These are phyloP conservation scores for Phenganax marumi DNA, from an alignment of 92 coral and sea anemone species.

Conservation along the genomic window DNA sequence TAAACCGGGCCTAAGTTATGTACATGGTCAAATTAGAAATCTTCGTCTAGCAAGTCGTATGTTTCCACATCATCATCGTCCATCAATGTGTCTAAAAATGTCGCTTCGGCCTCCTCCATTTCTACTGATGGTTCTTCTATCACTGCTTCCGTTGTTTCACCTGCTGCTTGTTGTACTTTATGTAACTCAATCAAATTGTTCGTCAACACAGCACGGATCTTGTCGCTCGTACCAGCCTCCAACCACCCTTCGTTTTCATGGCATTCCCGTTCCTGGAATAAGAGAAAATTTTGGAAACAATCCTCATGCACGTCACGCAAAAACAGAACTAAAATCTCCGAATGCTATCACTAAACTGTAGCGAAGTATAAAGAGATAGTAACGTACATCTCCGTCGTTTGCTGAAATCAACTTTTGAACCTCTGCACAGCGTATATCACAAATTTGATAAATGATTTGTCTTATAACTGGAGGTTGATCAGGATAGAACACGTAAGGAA, in stretches of 20 bases:
- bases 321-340: too few relatives aligned
- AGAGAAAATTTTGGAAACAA: neutral
- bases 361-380: neutral
- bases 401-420: constrained; percentile 72
- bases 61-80: constrained; percentile 91
- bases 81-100: constrained; percentile 72
- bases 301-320: too few relatives aligned
- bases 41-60: constrained; percentile 72
- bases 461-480: constrained; percentile 71
- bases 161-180: constrained; percentile 58
- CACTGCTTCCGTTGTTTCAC: constrained; percentile 7
- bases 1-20: too few relatives aligned
- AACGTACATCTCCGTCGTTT: constrained; percentile 88
- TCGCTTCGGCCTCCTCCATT: constrained; percentile 62
- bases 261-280: constrained; percentile 71
- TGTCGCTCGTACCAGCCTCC: constrained; percentile 73
- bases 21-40: neutral
- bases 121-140: constrained; percentile 57
- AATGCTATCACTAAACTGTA: too few relatives aligned
- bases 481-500: constrained; percentile 86
- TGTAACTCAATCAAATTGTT: constrained; percentile 59
- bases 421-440: constrained; percentile 87
- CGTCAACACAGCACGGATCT: constrained; percentile 72
- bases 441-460: constrained; percentile 83
- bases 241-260: constrained; percentile 89